phyloP scores from a whole-genome alignment of 2,888 invertebrate species.

The Drosophila neoperkinsi region DNA sequence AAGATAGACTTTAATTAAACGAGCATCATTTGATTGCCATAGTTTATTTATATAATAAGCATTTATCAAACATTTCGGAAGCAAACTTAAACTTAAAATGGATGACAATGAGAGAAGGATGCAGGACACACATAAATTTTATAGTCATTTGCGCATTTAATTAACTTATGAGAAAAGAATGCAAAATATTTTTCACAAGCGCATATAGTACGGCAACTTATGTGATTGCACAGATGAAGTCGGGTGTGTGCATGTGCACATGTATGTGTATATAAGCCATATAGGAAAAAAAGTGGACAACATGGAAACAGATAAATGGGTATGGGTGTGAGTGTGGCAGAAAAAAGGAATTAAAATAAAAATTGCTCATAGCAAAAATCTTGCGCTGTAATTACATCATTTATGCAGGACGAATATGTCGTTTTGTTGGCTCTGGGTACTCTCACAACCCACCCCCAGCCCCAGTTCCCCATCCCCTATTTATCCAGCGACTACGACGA shows the following conservation, averaged over 20 bases:
- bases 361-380: slow-evolving; percentile 78
- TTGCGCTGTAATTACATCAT: slow-evolving; percentile 83
- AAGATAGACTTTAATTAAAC: background rate
- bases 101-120: slow-evolving; percentile 20
- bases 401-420: slow-evolving; percentile 84
- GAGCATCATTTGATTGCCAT: background rate
- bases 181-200: slow-evolving; percentile 74
- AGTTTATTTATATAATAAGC: background rate
- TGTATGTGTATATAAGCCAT: slow-evolving; percentile 25
- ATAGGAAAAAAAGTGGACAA: slow-evolving; percentile 43
- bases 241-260: background rate
- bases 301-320: slow-evolving; percentile 51
- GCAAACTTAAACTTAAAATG: background rate
- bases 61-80: slow-evolving; percentile 34
- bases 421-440: slow-evolving; percentile 64
- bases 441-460: background rate
- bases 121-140: slow-evolving; percentile 60
- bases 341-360: slow-evolving; percentile 75
- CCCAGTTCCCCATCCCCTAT: background rate
- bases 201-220: slow-evolving; percentile 43
- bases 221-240: slow-evolving; percentile 37
- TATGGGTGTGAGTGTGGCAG: slow-evolving; percentile 9
- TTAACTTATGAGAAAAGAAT: slow-evolving; percentile 77
- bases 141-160: slow-evolving; percentile 76
- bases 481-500: slow-evolving; percentile 16